Evolutionary conservation across 2,888 invertebrate species (phyloP).

Genomic region (Epinotia bilunana): DNA sequence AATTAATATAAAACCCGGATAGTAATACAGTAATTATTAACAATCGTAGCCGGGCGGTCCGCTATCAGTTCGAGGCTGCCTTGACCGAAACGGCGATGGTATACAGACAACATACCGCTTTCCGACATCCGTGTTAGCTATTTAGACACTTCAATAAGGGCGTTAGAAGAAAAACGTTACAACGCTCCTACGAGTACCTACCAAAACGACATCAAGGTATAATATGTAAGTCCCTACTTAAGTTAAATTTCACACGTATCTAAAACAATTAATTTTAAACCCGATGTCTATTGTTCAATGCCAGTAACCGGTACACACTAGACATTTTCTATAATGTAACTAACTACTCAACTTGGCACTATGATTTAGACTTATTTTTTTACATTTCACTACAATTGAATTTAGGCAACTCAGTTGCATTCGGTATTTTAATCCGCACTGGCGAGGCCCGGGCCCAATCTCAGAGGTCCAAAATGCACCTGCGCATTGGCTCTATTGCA

Average conservation of each 20-base stretch:
- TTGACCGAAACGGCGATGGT: not conserved
- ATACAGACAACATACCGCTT: not conserved
- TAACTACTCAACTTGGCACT: too few relatives aligned
- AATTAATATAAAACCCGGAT: not conserved
- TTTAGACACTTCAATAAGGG: not conserved
- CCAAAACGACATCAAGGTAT: too few relatives aligned
- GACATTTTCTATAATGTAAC: too few relatives aligned
- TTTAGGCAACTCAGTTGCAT: not conserved
- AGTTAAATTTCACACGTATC: too few relatives aligned
- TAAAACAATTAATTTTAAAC: too few relatives aligned
- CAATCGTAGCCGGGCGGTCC: conserved; percentile 1
- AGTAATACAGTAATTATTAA: conserved; percentile 23
- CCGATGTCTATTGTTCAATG: too few relatives aligned
- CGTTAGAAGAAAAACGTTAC: not conserved
- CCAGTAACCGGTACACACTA: too few relatives aligned
- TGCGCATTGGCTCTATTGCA: conserved; percentile 71
- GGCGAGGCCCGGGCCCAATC: conserved; percentile 38
- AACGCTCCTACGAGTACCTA: too few relatives aligned
- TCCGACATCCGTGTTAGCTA: not conserved
- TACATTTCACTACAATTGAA: too few relatives aligned
- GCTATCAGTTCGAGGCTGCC: conserved; percentile 16
- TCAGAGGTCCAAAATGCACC: conserved; percentile 68
- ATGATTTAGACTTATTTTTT: too few relatives aligned
- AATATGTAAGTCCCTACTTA: too few relatives aligned
- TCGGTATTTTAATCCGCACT: conserved; percentile 22